Base-by-base conservation (phyloP, 2,113 vertebrate genomes). In the Tragulus kanchil region DNA sequence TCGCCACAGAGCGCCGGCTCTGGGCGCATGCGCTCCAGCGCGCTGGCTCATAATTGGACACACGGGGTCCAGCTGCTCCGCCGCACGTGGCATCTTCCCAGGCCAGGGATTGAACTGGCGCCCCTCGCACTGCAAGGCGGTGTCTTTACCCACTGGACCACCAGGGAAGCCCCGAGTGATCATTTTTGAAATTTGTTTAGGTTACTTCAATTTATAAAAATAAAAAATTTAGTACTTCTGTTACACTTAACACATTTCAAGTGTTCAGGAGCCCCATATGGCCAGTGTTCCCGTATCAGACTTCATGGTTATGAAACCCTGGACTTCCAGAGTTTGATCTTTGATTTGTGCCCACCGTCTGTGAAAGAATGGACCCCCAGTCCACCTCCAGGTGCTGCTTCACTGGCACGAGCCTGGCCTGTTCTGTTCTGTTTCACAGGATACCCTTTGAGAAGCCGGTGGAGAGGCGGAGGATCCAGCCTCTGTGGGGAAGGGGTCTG, bases 121-220 rank as follows among this genome's bases (percentile, higher is more conserved):
- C 45, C 21, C 69, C 11, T 45, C 42, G 21, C 42, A 73, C 13
- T 73, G 21, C 21, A 13, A n/a, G n/a, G n/a, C n/a, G n/a, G n/a
- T n/a, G 21, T 73, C 42, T 45, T 45, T n/a, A 45, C 42, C 69
- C 69, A 14, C 69, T 73, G 69, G 42, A 45, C 69, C 45, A 42
- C 69, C 69, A 45, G 42, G 42, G 42, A 25, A 25, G 42, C 16
- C 69, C 3, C n/a, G 19, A 56, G 12, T 79, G 52, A 31, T 81
- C 75, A 48, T 5, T 56, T 91, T 95, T 94, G 12, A 69, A 62
- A 65, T 61, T 79, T 26, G 52, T 62, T n/a, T 48, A 25, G 23
- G 48, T 23, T 67, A 58, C 17, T 86, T 69, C 62, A 73, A 45
- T 59, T 52, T 77, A 89, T 52, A 89, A 61, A 84, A 69, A 77